phyloP scores from a whole-genome alignment of 1,140 invertebrate genomes.

The Mycetomoellerius zeteki region DNA sequence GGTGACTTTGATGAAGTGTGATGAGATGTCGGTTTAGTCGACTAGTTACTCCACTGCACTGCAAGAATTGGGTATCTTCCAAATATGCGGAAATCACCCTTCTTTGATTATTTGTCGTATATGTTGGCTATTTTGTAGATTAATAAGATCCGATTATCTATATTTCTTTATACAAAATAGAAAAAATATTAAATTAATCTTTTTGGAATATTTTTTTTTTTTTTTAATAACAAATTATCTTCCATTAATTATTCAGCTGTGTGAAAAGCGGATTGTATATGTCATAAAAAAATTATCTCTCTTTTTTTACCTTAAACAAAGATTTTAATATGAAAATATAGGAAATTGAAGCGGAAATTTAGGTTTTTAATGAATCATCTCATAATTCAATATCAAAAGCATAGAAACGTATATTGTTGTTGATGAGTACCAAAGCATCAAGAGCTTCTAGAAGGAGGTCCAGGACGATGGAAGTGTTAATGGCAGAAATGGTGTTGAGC shows the following conservation, averaged over 20 bases:
- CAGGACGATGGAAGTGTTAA: constrained; percentile 57
- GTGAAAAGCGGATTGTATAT: neutral
- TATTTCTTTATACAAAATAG: neutral
- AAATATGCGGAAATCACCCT: neutral
- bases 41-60: constrained; percentile 65
- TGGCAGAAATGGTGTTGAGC: constrained; percentile 47
- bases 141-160: neutral
- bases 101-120: neutral
- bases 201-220: neutral
- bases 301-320: neutral
- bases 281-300: neutral
- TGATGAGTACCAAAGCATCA: neutral
- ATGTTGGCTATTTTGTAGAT: neutral
- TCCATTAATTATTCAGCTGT: neutral
- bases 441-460: constrained; percentile 20
- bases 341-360: neutral
- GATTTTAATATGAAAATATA: too few relatives aligned
- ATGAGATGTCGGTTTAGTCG: constrained; percentile 41
- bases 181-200: neutral
- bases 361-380: neutral
- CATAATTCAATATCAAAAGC: neutral
- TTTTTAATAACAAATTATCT: neutral
- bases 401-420: neutral
- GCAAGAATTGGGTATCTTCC: constrained; percentile 9
- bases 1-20: neutral